A percentile compares a stretch with the other conserved stretches of the same genome.
Evolutionary conservation across 2,113 vertebrate species (phyloP).

Genomic region (Panthera uncia): DNA sequence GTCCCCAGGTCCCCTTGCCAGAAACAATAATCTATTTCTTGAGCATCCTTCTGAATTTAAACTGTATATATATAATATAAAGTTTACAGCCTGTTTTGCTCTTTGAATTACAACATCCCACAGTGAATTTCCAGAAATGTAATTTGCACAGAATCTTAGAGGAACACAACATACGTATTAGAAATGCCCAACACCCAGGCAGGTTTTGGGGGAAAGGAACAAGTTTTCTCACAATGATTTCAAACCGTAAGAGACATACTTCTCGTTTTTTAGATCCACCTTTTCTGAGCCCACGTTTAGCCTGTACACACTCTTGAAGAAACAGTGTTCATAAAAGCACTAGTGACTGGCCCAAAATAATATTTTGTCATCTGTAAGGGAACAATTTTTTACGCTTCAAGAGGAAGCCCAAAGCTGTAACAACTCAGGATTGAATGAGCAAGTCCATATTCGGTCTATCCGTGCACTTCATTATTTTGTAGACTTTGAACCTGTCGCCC

Average conservation of each 20-base stretch:
- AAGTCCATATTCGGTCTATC: background rate
- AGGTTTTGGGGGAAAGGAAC: background rate
- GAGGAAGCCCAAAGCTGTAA: background rate
- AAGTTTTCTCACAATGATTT: background rate
- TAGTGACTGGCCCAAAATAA: slow-evolving; percentile 11
- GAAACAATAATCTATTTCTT: background rate
- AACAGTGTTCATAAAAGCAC: background rate
- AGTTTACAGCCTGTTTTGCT: background rate
- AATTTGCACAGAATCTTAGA: background rate
- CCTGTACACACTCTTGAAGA: background rate
- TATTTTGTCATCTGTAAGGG: background rate
- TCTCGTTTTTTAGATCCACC: background rate
- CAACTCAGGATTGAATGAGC: background rate
- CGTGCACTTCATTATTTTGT: background rate
- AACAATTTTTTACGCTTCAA: background rate
- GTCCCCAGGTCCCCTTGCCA: background rate
- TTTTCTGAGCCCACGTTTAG: background rate
- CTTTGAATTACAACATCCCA: slow-evolving; percentile 10
- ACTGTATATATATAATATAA: background rate
- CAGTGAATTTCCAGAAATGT: background rate
- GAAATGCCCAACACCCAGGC: background rate
- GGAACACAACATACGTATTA: background rate
- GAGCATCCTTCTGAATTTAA: background rate
- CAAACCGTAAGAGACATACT: background rate
- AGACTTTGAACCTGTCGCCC: background rate